Percentiles rank a stretch among this genome's conserved stretches.
Evolutionary conservation across 2,888 invertebrate species (phyloP).

Genomic region (Capitulum mitella): DNA sequence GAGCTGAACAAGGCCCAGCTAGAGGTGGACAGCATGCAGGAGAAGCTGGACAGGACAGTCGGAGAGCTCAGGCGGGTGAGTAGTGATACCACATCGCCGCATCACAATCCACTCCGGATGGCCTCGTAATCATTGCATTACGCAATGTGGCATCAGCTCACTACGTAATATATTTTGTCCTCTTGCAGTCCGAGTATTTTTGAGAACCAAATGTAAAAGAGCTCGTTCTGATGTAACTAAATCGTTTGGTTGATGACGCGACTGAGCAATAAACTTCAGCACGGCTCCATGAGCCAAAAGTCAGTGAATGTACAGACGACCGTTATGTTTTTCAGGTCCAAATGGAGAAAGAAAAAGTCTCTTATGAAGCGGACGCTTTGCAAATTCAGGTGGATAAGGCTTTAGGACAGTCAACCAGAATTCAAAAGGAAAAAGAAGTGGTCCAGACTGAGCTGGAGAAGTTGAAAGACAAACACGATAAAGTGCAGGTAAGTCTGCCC

Average conservation of each 20-base stretch:
- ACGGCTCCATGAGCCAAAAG: too few species aligned
- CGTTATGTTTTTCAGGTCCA: constrained; percentile 46
- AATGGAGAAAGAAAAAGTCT: constrained; percentile 82
- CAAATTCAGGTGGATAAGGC: constrained; percentile 88
- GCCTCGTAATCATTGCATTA: too few species aligned
- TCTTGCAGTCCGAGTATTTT: too few species aligned
- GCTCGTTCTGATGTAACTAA: too few species aligned
- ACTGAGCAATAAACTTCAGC: too few species aligned
- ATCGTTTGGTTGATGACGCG: too few species aligned
- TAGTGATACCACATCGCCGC: too few species aligned
- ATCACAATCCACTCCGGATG: too few species aligned
- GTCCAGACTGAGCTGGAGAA: constrained; percentile 76
- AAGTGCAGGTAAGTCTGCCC: constrained; percentile 67
- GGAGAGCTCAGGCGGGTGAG: constrained; percentile 73
- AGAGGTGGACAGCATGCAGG: constrained; percentile 81
- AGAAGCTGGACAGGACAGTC: constrained; percentile 72
- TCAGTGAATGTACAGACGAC: too few species aligned
- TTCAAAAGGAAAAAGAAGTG: constrained; percentile 83
- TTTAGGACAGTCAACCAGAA: constrained; percentile 71
- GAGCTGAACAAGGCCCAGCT: constrained; percentile 80
- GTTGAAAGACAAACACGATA: constrained; percentile 79
- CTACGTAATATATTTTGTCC: too few species aligned
- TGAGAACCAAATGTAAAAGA: too few species aligned
- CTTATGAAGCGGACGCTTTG: constrained; percentile 81
- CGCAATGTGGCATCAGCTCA: too few species aligned